Evolutionary conservation across 2,888 invertebrate genomes (phyloP).

Genomic region (Tetheella fluctuosa): DNA sequence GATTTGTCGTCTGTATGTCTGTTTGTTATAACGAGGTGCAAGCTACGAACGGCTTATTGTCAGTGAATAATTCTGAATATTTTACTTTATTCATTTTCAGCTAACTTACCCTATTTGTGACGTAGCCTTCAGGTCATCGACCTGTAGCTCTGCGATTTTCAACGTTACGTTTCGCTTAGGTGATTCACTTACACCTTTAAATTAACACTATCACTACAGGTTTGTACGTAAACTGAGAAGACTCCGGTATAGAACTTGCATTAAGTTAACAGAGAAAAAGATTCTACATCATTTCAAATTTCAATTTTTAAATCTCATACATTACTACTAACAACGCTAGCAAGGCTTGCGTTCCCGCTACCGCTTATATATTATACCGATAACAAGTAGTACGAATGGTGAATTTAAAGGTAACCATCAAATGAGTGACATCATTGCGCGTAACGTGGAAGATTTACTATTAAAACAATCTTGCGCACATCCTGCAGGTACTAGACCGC

Average conservation of each 20-base stretch:
- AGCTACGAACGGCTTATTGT: constrained; percentile 12
- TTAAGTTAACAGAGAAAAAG: too few species aligned
- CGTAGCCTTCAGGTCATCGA: too few species aligned
- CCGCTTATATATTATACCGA: constrained; percentile 29
- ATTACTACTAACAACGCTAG: background rate
- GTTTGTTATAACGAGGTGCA: constrained; percentile 34
- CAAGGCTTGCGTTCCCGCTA: constrained; percentile 15
- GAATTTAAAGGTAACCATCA: constrained; percentile 63
- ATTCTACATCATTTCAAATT: too few species aligned
- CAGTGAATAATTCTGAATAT: too few species aligned
- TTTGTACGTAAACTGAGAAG: background rate
- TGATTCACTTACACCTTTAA: too few species aligned
- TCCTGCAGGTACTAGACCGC: constrained; percentile 18
- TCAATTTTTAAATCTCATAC: too few species aligned
- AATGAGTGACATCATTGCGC: constrained; percentile 66
- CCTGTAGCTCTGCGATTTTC: too few species aligned
- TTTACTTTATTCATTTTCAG: too few species aligned
- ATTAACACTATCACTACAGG: too few species aligned
- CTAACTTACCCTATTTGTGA: too few species aligned
- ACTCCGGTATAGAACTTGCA: too few species aligned
- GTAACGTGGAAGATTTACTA: constrained; percentile 55
- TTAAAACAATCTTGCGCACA: constrained; percentile 41
- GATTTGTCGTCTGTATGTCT: constrained; percentile 72
- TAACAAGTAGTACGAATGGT: constrained; percentile 49
- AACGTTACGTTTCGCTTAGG: too few species aligned